Base-by-base conservation (phyloP, 2,888 invertebrate genomes). In the Clistopyga incitator region DNA sequence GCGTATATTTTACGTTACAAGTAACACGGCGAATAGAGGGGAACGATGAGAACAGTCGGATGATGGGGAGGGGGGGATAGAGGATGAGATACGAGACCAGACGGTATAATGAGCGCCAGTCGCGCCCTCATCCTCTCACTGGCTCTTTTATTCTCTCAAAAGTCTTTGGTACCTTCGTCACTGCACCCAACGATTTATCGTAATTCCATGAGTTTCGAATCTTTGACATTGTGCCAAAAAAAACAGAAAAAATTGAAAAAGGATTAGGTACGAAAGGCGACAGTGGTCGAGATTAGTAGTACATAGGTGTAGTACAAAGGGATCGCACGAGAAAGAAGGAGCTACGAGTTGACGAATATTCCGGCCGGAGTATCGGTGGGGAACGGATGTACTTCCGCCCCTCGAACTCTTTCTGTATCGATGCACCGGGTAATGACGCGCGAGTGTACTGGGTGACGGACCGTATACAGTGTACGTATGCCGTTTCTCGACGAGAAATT, bases 351-450 rank as follows among this genome's bases (percentile, higher is more conserved):
- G 42, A 59, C 54, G 34, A 42, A 72, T 42, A 52, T 56, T 74
- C 25, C 18, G 23, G 59, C 25, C 13, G 18, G 3, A 0, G 6
- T n/a, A n/a, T n/a, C 20, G 23, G 86, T 86, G 88, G 89, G 90
- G 87, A 89, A 89, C 92, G 88, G 92, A 92, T 91, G 92, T 90
- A 89, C 90, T 92, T 92, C 92, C 92, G 91, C 87, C 88, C 90
- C 86, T 87, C 81, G 85, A 88, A 89, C 88, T 88, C 89, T 89
- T 90, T 90, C 89, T 90, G 90, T 88, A 83, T 84, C 85, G 87
- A 85, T 89, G 88, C 89, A 86, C 86, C 88, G 82, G 78, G 82
- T 88, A 89, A 89, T 86, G 85, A 87, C 78, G 84, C 78, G 84
- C 67, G 54, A 77, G 65, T 78, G 15, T 34, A 71, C 64, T 76